Evolutionary conservation across 2,113 vertebrate genomes (phyloP), one percentile per base, ranked within the genome.

Genomic region (Channa maculata): DNA sequence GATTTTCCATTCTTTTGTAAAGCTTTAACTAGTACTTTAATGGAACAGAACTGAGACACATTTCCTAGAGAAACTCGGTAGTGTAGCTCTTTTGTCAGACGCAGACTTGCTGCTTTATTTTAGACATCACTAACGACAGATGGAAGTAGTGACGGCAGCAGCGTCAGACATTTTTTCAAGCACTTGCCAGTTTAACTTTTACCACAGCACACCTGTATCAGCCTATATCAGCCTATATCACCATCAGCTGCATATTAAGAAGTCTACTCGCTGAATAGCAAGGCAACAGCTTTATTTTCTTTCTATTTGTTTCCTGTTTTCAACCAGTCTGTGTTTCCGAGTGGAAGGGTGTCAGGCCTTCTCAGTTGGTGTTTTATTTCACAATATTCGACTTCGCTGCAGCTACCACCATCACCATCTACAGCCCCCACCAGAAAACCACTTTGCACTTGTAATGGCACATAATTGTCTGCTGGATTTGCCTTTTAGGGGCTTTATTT

Each of bases 391-490:
- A 68, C 74, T 82, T 14, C 50, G 24, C 48, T 77, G 73, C n/a
- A 68, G 51, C 39, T 59, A 34, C 45, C 43, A n/a, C 65, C 68
- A 37, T 64, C 15, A 39, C 45, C 73, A 71, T 66, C 61, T 60
- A 55, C 71, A 60, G 51, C 73, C 51, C 58, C 54, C 51, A 62
- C 68, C 68, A 62, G 79, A 80, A 78, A 88, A 73, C 68, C 79
- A 86, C 89, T 90, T 86, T 91, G 79, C 73, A 43, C 53, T 84
- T 73, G 74, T 89, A 90, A 89, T 87, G 80, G 71, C 78, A 73
- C 48, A 63, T 85, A 89, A 91, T 86, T 91, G 83, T 88, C 79
- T 69, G 58, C 61, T 80, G 80, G 71, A 84, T 86, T 85, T 67
- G 64, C 63, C 84, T 52, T 68, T 70, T 60, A 64, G 65, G 24